Evolutionary conservation across 2,888 invertebrate species (phyloP).

Genomic region (Melanargia galathea): DNA sequence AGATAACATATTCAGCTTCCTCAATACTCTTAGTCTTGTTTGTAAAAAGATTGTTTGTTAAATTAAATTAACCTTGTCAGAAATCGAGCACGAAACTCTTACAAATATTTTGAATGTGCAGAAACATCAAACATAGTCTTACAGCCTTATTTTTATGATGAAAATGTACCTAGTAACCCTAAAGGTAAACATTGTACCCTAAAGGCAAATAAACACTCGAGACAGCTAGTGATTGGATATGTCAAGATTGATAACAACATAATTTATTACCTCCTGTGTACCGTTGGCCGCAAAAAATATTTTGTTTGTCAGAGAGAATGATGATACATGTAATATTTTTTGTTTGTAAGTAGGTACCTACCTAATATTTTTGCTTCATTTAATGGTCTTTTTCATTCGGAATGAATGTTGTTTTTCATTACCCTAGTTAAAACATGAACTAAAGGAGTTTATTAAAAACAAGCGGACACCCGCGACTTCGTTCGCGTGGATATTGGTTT

Average conservation of each 20-base stretch:
- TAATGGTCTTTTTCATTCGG: constrained; percentile 1
- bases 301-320: constrained; percentile 20
- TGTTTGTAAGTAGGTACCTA: too few species aligned
- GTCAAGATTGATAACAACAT: constrained; percentile 25
- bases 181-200: background rate
- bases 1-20: too few species aligned
- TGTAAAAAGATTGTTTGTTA: too few species aligned
- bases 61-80: too few species aligned
- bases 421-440: background rate
- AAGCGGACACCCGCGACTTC: too few species aligned
- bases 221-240: constrained; percentile 24
- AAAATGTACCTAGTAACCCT: background rate
- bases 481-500: too few species aligned
- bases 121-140: background rate
- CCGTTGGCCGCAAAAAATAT: constrained; percentile 8
- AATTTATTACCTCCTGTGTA: constrained; percentile 17
- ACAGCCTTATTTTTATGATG: background rate
- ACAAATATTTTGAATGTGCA: background rate
- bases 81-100: too few species aligned
- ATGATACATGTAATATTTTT: constrained; percentile 19
- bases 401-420: background rate
- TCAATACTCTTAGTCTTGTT: too few species aligned
- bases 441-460: too few species aligned
- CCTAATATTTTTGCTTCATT: constrained; percentile 10
- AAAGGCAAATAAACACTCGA: constrained; percentile 7